Conservation (phyloP, 2,113 vertebrate species). For the Odobenus rosmarus region DNA sequence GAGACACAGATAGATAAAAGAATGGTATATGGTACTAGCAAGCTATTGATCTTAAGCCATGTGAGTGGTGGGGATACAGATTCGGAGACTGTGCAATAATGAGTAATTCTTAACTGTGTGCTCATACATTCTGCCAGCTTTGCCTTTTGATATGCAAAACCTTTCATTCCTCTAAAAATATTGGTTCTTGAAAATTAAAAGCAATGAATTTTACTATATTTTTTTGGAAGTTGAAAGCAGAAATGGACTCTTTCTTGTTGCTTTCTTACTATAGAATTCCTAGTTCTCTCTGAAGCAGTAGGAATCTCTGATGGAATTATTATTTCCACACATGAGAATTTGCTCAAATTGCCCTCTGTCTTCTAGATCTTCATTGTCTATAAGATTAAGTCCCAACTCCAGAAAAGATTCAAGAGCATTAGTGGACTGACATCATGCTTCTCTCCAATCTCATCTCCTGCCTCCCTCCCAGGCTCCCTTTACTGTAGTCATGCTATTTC, state of each 20-base stretch:
- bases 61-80: neutral
- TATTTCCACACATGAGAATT: neutral
- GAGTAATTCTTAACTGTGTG: neutral
- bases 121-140: neutral
- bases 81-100: neutral
- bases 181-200: constrained; percentile 30
- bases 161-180: neutral
- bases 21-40: neutral
- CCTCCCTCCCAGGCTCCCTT: no score
- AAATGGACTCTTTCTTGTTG: neutral
- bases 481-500: neutral
- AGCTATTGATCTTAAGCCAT: neutral
- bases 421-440: neutral
- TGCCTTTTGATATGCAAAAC: constrained; percentile 9
- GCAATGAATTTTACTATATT: neutral
- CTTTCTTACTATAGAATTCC: neutral
- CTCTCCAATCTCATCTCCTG: neutral
- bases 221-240: neutral
- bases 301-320: neutral
- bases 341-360: neutral
- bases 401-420: neutral
- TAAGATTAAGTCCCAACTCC: neutral
- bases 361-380: neutral
- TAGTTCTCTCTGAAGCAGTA: neutral
- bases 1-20: neutral